Base-by-base conservation (phyloP, 2,113 vertebrate species). In the Lynx canadensis region DNA sequence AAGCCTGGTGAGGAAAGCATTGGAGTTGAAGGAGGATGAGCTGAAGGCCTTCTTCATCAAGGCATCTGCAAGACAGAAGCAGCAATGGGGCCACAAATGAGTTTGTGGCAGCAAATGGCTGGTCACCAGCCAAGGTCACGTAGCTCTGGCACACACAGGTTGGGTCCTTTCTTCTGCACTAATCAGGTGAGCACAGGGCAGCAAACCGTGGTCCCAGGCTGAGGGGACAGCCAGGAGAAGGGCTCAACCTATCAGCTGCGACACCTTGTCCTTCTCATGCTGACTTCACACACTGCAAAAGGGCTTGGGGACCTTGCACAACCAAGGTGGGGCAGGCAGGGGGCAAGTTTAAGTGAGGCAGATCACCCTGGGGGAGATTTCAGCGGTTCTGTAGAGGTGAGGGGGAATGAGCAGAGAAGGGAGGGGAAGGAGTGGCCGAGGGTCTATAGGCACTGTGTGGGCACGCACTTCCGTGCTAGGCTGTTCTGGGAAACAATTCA, bases 1-100 rank as follows among this genome's bases (percentile, higher is more conserved):
- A 69, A 99, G 98, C 31, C 98, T 98, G 31, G 99, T 99, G 83
- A 99, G 97, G 91, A 99, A 99, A 48, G 84, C 98, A 79, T 99
- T 99, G 14, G 99, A 98, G 97, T 99, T 99, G 98, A 99, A 99
- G 33, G 99, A 98, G 0, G 99, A 96, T 1, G 98, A 98, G 97
- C 98, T 87, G 95, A 99, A 99, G 48, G 99, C 99, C 98, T 99
- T 99, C 94, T 93, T 99, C 98, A 99, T 99, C 97, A 99, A 97
- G 29, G 98, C 99, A 94, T 99, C 99, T 99, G 97, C 6, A 97
- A 63, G 27, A 74, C 79, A 93, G 38, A 80, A 38, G 36, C 0
- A 1, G 50, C 25, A 27, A 11, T 0, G 50, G 9, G 41, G 66
- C 19, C 45, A 45, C 45, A 45, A 50, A 36, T 27, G 13, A 27